Base-by-base conservation (phyloP, 2,797 vertebrate species). In the Acridotheres tristis region DNA sequence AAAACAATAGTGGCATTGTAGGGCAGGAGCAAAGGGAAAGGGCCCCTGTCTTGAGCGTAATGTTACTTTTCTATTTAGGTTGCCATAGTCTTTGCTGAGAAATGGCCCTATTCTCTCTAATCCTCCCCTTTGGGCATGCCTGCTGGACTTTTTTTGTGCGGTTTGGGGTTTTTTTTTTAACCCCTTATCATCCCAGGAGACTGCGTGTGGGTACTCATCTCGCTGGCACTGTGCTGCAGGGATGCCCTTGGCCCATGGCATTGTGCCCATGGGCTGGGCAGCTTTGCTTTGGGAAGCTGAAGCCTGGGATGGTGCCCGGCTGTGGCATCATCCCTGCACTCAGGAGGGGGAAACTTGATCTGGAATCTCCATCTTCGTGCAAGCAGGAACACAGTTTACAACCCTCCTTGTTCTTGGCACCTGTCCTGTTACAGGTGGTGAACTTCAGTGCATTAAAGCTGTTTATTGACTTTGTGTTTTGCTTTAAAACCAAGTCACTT, bases 1-100 rank as follows among this genome's bases (percentile, higher is more conserved):
- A 68, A 90, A 96, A 97, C 96, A 97, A 97, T 95, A 72, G 94
- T 87, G 85, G 86, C 91, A 97, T 97, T 97, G 97, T 97, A 40
- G 82, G 67, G 81, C 89, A 62, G 81, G 82, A 95, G 93, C 63
- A 50, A 93, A 95, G 81, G 85, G 53, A 94, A 95, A 89, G 93
- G 94, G 94, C 90, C 90, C 88, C 94, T 5, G 45, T 93, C 94
- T 96, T 95, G 83, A 89, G 73, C 23, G 4, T 88, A 94, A 97
- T 92, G 92, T 97, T 96, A 95, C 73, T 88, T 95, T 97, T 96
- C 96, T 94, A 90, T 96, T 96, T 95, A 93, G 0, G 87, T 93
- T 96, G 94, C 93, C 90, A 89, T 82, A 94, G 90, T 91, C 93
- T 95, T 90, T 79, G 69, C 88, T 87, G 90, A 94, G 96, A 96